Conservation (phyloP, 2,113 vertebrate genomes). For the Orientallactaga bullata region DNA sequence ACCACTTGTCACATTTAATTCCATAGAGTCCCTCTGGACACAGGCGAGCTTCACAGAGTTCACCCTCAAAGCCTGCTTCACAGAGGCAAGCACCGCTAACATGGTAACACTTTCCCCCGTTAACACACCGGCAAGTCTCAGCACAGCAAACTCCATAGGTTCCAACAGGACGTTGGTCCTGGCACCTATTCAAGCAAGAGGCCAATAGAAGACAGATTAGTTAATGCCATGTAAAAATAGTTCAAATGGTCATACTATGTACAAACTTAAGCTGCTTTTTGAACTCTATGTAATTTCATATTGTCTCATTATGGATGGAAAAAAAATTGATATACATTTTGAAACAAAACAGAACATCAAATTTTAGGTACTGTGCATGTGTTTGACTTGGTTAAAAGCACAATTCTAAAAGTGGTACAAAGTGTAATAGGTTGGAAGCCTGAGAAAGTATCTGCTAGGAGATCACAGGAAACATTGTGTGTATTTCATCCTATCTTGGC, state of each 20-base stretch:
- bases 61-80: conserved; percentile 93
- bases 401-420: too few relatives aligned
- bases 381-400: too few relatives aligned
- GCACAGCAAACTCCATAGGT: conserved; percentile 90
- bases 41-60: conserved; percentile 92
- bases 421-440: too few relatives aligned
- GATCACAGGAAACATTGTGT: too few relatives aligned
- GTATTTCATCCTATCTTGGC: too few relatives aligned
- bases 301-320: neutral
- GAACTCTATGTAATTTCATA: neutral
- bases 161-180: conserved; percentile 95
- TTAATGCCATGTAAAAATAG: neutral
- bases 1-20: conserved; percentile 93
- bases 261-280: neutral
- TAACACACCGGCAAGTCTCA: conserved; percentile 92
- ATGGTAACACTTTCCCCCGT: conserved; percentile 94
- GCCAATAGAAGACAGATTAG: neutral
- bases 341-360: too few relatives aligned
- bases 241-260: neutral
- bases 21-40: conserved; percentile 93
- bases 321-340: neutral
- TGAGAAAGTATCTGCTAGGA: too few relatives aligned
- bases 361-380: too few relatives aligned
- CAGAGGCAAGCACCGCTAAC: conserved; percentile 94
- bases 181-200: conserved; percentile 89